These are phyloP conservation scores for Nipponia nippon DNA, from an alignment of 2,113 vertebrate species.

Conservation along the genomic window DNA sequence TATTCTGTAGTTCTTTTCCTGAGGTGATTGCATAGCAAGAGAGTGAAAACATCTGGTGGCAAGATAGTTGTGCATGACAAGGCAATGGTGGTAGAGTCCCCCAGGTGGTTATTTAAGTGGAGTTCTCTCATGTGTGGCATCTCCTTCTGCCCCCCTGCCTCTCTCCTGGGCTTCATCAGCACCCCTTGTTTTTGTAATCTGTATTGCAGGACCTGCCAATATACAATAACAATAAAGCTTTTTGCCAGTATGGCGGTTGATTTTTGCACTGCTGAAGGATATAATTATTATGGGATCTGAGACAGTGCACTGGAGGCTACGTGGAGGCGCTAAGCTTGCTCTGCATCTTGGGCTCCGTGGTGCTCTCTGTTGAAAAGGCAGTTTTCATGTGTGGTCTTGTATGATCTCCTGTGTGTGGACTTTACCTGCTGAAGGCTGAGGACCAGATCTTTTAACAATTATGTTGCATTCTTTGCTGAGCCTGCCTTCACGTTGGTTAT, in stretches of 20 bases:
- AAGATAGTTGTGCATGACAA: not conserved
- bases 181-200: not conserved
- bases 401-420: not conserved
- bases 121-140: accelerated
- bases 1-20: not conserved
- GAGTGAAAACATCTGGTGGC: not conserved
- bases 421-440: not conserved
- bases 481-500: not conserved
- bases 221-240: not conserved
- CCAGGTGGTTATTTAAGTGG: accelerated
- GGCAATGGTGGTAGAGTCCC: not conserved
- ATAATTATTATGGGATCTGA: not conserved
- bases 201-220: not conserved
- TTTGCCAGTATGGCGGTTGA: not conserved
- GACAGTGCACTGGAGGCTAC: accelerated
- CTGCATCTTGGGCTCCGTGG: not conserved
- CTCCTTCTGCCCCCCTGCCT: accelerated
- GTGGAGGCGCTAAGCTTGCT: not conserved
- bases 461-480: not conserved
- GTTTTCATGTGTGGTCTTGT: not conserved
- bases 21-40: not conserved
- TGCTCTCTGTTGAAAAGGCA: not conserved
- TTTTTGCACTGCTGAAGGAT: not conserved
- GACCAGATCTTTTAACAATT: not conserved
- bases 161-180: not conserved